Evolutionary conservation across 2,113 vertebrate genomes (phyloP).

Genomic region (Hemiscyllium ocellatum): DNA sequence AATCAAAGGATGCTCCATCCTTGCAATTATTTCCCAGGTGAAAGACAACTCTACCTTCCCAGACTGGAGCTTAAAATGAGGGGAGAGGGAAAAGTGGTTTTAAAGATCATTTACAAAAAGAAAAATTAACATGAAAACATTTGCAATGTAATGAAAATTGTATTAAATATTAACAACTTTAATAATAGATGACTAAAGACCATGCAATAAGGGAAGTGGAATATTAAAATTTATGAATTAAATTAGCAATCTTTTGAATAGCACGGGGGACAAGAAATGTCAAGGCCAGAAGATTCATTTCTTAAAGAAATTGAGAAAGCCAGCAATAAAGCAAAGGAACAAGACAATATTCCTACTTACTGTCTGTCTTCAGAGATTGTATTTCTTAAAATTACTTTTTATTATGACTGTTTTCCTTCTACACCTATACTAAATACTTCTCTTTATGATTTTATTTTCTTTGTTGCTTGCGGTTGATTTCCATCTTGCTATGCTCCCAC

Average conservation of each 20-base stretch:
- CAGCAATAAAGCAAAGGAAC: background rate
- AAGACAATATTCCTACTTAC: background rate
- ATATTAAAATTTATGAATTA: slow-evolving; percentile 24
- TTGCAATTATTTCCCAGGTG: background rate
- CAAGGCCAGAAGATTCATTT: background rate
- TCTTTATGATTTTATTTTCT: background rate
- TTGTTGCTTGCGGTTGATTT: background rate
- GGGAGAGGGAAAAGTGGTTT: background rate
- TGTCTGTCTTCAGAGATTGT: background rate
- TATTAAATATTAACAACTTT: slow-evolving; percentile 29
- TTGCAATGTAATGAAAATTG: slow-evolving; percentile 1
- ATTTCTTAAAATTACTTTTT: background rate
- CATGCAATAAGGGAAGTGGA: background rate
- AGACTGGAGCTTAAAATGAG: background rate
- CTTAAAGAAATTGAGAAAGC: background rate
- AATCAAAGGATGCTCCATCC: background rate
- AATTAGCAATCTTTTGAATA: background rate
- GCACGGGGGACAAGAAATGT: background rate
- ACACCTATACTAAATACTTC: background rate
- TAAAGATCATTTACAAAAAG: slow-evolving; percentile 4
- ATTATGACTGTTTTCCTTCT: background rate
- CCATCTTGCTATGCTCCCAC: background rate
- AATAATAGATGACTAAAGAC: slow-evolving; percentile 24
- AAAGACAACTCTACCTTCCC: too few species aligned
- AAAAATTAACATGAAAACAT: background rate